Evolutionary conservation across 2,113 vertebrate species (phyloP).

Genomic region (Tachuris rubrigastra): DNA sequence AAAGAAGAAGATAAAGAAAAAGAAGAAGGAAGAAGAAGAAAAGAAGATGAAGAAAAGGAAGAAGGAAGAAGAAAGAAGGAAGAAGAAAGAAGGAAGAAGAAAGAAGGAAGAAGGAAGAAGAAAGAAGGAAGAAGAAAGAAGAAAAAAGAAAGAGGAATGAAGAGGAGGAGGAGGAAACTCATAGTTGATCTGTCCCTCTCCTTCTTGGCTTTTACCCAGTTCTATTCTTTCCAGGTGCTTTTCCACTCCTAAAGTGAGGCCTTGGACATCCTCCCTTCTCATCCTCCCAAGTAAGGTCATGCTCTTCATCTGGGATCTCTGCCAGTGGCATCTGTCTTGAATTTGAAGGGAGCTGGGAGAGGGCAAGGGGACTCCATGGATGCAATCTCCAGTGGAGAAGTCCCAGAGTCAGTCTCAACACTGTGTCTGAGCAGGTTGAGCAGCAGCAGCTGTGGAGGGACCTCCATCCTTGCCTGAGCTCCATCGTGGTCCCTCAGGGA

Average conservation of each 20-base stretch:
- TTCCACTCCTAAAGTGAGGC: background rate
- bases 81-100: background rate
- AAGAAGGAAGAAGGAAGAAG: background rate
- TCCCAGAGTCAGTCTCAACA: background rate
- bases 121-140: too few relatives aligned
- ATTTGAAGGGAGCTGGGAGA: background rate
- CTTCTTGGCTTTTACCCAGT: background rate
- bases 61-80: background rate
- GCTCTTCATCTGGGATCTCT: background rate
- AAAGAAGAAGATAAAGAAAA: background rate
- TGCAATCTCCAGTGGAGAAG: background rate
- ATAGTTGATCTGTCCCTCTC: background rate
- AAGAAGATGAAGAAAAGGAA: background rate
- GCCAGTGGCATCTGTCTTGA: background rate
- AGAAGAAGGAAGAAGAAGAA: background rate
- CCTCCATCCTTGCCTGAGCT: background rate
- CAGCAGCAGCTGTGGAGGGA: accelerated
- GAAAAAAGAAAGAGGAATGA: background rate
- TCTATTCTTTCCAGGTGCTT: background rate
- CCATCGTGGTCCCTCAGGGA: too few relatives aligned
- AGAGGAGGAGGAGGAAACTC: background rate
- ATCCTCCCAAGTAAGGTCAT: background rate
- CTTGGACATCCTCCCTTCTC: background rate
- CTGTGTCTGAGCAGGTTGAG: accelerated
- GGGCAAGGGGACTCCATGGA: background rate